A percentile compares a stretch with the other conserved stretches of the same genome.
Conservation (phyloP, 2,113 vertebrate genomes). For the pig (Sus scrofa) region DNA sequence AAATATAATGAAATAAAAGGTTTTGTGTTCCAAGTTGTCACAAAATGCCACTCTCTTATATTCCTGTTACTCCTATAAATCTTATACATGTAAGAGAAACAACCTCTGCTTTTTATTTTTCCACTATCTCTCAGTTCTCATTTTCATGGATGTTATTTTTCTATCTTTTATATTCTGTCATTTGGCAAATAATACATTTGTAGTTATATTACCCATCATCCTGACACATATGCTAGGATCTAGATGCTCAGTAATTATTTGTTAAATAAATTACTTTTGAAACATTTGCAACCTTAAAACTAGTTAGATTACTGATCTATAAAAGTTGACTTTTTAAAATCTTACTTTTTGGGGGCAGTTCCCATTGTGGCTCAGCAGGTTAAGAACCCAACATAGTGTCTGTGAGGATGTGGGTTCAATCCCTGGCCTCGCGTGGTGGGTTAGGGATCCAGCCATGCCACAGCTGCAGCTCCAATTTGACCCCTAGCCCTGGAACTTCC, state of each 20-base stretch:
- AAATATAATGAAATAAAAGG: neutral
- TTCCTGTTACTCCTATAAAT: neutral
- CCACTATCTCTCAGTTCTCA: neutral
- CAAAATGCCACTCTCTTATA: neutral
- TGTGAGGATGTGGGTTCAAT: neutral
- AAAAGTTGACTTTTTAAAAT: neutral
- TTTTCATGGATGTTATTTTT: neutral
- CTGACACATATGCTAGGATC: neutral
- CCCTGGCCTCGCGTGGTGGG: too few species aligned
- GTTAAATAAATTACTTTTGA: constrained; percentile 36
- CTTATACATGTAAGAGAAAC: neutral
- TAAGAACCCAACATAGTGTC: too few species aligned
- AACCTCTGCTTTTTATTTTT: neutral
- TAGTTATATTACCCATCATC: neutral
- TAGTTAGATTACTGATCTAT: neutral
- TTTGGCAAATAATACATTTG: neutral
- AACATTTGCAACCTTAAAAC: constrained; percentile 4
- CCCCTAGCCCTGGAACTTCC: too few species aligned
- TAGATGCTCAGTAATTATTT: constrained; percentile 18
- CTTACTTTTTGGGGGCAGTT: too few species aligned
- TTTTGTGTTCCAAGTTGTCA: neutral
- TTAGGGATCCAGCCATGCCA: too few species aligned
- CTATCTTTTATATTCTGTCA: neutral
- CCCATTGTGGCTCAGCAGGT: too few species aligned
- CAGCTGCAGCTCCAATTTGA: too few species aligned